Conservation (phyloP, 2,797 vertebrate genomes). For the Argya squamiceps region DNA sequence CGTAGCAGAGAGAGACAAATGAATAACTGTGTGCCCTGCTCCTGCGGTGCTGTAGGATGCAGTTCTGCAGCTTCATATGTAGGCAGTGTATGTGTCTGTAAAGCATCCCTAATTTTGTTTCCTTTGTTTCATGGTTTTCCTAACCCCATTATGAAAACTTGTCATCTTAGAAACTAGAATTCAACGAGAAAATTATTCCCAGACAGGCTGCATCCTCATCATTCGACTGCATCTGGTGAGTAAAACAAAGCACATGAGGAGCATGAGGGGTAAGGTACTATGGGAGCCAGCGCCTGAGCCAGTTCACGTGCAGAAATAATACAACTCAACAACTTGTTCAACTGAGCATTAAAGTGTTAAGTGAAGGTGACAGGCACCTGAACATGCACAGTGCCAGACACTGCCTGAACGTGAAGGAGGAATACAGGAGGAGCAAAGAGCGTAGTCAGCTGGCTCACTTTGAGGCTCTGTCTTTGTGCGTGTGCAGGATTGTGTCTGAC, state of each 20-base stretch:
- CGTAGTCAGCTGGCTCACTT: not conserved
- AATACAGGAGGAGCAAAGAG: not conserved
- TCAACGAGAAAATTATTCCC: not conserved
- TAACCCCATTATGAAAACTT: not conserved
- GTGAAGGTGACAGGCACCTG: not conserved
- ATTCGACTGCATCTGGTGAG: not conserved
- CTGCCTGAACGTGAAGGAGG: not conserved
- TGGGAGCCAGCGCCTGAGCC: not conserved
- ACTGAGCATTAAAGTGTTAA: not conserved
- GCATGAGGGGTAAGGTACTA: not conserved
- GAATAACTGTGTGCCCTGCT: not conserved
- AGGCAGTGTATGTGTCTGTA: not conserved
- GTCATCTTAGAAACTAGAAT: not conserved
- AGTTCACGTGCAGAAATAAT: not conserved
- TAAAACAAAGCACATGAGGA: not conserved
- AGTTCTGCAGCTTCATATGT: not conserved
- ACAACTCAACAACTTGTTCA: not conserved
- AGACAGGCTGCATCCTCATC: not conserved
- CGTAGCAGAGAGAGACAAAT: not conserved
- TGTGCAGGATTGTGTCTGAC: not conserved
- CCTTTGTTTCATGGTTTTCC: not conserved
- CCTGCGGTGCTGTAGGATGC: not conserved
- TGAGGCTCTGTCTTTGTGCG: not conserved
- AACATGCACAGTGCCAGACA: rapidly evolving
- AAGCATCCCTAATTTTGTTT: not conserved